A percentile compares a stretch with the other conserved stretches of the same genome.
These are phyloP conservation scores for Platycheirus rosarum DNA, from an alignment of 2,888 invertebrate species.

Conservation along the genomic window DNA sequence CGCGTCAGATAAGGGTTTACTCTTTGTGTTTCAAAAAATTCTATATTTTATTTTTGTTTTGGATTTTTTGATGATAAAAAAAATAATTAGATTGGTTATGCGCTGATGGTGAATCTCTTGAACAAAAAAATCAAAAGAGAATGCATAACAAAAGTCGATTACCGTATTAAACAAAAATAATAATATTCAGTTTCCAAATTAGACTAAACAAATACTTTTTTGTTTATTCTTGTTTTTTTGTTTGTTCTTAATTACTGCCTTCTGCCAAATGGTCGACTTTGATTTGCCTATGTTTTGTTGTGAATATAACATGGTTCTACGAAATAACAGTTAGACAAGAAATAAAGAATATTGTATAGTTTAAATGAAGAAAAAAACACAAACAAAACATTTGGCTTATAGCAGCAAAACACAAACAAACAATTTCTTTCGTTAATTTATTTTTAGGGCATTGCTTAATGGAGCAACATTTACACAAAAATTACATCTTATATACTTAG, in stretches of 20 bases:
- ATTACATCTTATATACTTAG: constrained; percentile 98
- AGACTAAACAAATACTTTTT: constrained; percentile 25
- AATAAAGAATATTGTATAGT: constrained; percentile 34
- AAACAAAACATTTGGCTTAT: constrained; percentile 74
- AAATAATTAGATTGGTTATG: constrained; percentile 45
- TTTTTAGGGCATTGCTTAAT: constrained; percentile 85
- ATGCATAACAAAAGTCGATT: too few species aligned
- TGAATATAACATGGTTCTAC: constrained; percentile 43
- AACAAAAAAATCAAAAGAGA: too few species aligned
- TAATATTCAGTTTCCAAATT: constrained; percentile 35
- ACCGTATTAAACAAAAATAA: constrained; percentile 41
- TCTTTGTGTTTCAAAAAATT: constrained; percentile 70
- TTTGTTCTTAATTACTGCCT: constrained; percentile 48
- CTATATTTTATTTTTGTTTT: constrained; percentile 55
- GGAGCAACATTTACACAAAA: constrained; percentile 93
- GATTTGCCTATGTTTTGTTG: constrained; percentile 71
- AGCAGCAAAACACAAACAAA: constrained; percentile 69
- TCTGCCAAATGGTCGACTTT: constrained; percentile 55
- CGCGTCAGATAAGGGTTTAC: constrained; percentile 80
- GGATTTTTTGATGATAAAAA: constrained; percentile 34
- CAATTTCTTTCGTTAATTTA: constrained; percentile 83
- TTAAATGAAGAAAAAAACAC: constrained; percentile 45
- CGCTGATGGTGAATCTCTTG: constrained; percentile 42
- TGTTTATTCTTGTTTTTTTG: constrained; percentile 39
- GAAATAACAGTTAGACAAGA: background rate